A percentile compares a stretch with the other conserved stretches of the same genome.
Evolutionary conservation across 1,140 invertebrate species (phyloP).

Genomic region (Saxidomus purpurata): DNA sequence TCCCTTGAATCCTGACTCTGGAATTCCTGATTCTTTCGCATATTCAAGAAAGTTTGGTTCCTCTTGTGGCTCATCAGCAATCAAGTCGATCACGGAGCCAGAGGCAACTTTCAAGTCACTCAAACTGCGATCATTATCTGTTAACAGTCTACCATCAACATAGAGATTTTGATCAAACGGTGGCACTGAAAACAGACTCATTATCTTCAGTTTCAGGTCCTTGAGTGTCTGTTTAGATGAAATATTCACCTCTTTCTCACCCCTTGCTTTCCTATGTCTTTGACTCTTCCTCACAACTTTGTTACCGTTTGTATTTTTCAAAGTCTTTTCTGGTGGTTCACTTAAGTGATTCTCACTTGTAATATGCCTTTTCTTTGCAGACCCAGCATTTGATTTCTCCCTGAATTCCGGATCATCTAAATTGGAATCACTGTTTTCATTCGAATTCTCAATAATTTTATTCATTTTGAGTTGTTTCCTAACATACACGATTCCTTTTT

Average conservation of each 20-base stretch:
- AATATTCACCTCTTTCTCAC: slow-evolving; percentile 86
- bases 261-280: slow-evolving; percentile 84
- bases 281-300: slow-evolving; percentile 81
- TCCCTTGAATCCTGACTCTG: slow-evolving; percentile 84
- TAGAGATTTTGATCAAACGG: slow-evolving; percentile 88
- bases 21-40: slow-evolving; percentile 71
- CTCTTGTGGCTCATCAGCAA: slow-evolving; percentile 79
- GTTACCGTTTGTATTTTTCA: slow-evolving; percentile 66
- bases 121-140: slow-evolving; percentile 85
- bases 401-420: slow-evolving; percentile 79
- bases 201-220: slow-evolving; percentile 87
- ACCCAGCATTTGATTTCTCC: slow-evolving; percentile 48
- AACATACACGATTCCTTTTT: slow-evolving; percentile 83
- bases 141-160: slow-evolving; percentile 84
- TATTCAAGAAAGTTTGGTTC: slow-evolving; percentile 73
- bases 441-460: slow-evolving; percentile 48
- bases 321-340: slow-evolving; percentile 75
- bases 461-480: slow-evolving; percentile 79
- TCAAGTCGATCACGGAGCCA: slow-evolving; percentile 85
- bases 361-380: slow-evolving; percentile 59
- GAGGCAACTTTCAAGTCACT: slow-evolving; percentile 86
- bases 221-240: slow-evolving; percentile 85
- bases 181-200: slow-evolving; percentile 87
- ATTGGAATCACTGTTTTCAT: slow-evolving; percentile 63
- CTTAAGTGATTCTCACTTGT: slow-evolving; percentile 35